Evolutionary conservation across 1,140 invertebrate species (phyloP), one percentile per base, ranked within the genome.

Genomic region (Octopus sinensis): DNA sequence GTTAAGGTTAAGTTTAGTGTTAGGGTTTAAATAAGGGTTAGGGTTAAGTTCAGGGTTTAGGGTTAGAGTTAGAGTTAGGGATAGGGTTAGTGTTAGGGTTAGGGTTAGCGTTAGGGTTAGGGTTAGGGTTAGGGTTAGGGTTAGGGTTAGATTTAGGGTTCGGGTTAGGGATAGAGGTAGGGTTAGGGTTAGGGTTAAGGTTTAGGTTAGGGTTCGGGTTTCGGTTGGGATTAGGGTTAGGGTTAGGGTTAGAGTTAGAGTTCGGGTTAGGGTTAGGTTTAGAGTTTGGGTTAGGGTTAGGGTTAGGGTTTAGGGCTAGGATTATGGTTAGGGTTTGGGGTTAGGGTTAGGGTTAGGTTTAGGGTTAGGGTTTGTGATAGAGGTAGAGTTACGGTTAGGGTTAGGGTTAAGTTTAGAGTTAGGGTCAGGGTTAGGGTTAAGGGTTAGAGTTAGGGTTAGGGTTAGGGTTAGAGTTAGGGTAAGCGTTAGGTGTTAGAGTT

Each of bases 61-160:
- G 76, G 76, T 77, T 77, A 1, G 10, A 1, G 30, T 77, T 77
- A 12, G 76, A 4, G 76, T 77, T 77, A 77, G 76, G 76, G 76
- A 3, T 77, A 77, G 62, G 1, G 1, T 13, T 68, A n/a, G 10
- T 2, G 76, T 77, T 77, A 77, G 76, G 76, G 10, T 17, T 77
- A 77, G 76, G 10, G 2, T 77, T 23, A 12, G 30, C 1, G n/a
- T 77, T 77, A 17, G 12, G 62, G 10, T 1, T 68, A 68, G n/a
- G 62, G 1, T 12, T 68, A 13, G n/a, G 10, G 62, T 12, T n/a
- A 13, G n/a, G 1, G 12, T 12, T 77, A 17, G 30, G 76, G 76
- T 12, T n/a, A 17, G 1, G 51, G 12, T 1, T 77, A 17, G 30
- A 4, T 1, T 10, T 13, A 13, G 10, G 1, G 62, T 12, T 68